Base-by-base conservation (phyloP, 2,888 invertebrate species). In the Hypomecis atomaria region DNA sequence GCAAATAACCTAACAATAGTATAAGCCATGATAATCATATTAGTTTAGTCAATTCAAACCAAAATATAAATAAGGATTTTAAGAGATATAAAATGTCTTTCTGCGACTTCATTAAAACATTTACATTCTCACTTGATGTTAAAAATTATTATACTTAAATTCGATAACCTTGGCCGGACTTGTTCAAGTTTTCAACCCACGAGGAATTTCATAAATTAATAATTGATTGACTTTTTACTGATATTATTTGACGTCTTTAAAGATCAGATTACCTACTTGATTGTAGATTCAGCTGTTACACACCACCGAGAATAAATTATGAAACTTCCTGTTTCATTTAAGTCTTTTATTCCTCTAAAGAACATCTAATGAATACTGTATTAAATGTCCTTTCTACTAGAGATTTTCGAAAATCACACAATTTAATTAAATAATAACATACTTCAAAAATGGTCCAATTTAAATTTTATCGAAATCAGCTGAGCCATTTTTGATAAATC, bases 201-300 rank as follows among this genome's bases (percentile, higher is more conserved):
- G 7, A 57, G 5, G 56, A 62, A 56, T 61, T 56, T 62, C 23
- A 50, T 44, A 56, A 36, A 50, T 62, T 49, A 53, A 62, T 53
- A 57, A 48, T 57, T 42, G 11, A 58, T 62, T 52, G 36, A 49
- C 52, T 53, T 48, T 47, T 55, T 36, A 34, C 34, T 43, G 9
- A 36, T 50, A 11, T 8, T 49, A 42, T 44, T 7, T 59, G 37
- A 59, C 43, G 50, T 43, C 10, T 11, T 11, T 36, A 5, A 33
- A 45, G 44, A 55, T 54, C 54, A 43, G 11, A 3, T 43, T 34
- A 43, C 54, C 4, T 38, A 38, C 38, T 38, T 3, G 9, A 6
- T 23, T 23, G 3, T 23, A 23, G 23, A 40, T 40, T 40, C 40
- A 40, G 7, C 7, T 40, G 7, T 40, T 40, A 40, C 10, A 6